These are phyloP conservation scores for Nothoprocta pentlandii DNA, from an alignment of 2,113 vertebrate genomes.

Conservation along the genomic window DNA sequence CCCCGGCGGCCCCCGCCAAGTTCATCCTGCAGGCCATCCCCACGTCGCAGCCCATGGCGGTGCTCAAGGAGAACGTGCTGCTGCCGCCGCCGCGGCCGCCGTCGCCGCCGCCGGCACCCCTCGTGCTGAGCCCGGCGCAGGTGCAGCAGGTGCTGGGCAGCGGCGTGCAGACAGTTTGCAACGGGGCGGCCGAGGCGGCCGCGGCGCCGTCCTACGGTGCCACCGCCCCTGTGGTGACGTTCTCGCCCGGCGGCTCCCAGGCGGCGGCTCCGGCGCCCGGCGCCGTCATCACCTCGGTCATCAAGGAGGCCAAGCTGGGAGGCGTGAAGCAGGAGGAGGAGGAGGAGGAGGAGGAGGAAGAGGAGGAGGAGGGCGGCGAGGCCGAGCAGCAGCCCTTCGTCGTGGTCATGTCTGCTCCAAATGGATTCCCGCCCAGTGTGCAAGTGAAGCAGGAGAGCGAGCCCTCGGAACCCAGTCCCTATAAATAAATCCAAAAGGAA, in stretches of 20 bases:
- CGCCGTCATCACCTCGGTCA: constrained; percentile 86
- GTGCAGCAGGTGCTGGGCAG: constrained; percentile 80
- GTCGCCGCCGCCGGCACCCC: constrained; percentile 71
- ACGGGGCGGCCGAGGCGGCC: constrained; percentile 75
- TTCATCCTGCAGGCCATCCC: constrained; percentile 88
- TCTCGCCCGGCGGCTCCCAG: constrained; percentile 81
- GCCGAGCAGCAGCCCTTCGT: constrained; percentile 80
- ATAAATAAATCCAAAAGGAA: constrained; percentile 25
- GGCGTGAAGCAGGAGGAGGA: neutral
- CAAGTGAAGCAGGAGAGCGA: constrained; percentile 79
- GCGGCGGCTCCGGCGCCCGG: constrained; percentile 78
- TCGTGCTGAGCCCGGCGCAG: constrained; percentile 79
- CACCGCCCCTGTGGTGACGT: constrained; percentile 77
- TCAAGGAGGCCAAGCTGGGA: constrained; percentile 82
- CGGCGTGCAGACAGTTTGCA: constrained; percentile 80
- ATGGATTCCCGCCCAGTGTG: constrained; percentile 72
- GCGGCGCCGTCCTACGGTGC: constrained; percentile 75
- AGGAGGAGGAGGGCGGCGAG: constrained; percentile 43
- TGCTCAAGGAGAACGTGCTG: constrained; percentile 86
- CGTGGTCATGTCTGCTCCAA: constrained; percentile 81
- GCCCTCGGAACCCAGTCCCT: constrained; percentile 73
- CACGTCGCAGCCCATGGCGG: constrained; percentile 82
- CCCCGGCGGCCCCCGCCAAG: constrained; percentile 76
- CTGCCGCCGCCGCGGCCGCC: constrained; percentile 77
- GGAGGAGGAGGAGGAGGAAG: too few relatives aligned